These are phyloP conservation scores for Sorex fumeus DNA, from an alignment of 2,113 vertebrate genomes.

Conservation along the genomic window DNA sequence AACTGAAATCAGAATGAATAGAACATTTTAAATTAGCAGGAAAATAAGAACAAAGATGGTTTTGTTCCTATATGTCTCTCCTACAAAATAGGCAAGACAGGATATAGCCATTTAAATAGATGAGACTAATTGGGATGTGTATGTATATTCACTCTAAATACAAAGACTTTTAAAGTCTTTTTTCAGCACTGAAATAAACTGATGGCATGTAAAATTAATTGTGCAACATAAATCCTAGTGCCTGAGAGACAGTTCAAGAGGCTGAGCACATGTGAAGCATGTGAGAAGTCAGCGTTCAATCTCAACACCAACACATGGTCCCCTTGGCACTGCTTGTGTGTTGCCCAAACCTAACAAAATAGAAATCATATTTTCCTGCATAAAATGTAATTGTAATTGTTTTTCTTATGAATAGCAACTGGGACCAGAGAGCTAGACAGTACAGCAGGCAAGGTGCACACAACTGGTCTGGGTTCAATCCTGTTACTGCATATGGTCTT, in stretches of 20 bases:
- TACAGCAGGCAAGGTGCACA: no score
- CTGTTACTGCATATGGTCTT: no score
- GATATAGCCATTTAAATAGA: neutral
- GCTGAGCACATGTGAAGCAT: no score
- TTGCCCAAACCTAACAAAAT: neutral
- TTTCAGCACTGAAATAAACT: constrained; percentile 12
- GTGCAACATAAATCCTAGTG: neutral
- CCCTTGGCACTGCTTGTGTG: no score
- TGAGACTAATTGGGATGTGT: neutral
- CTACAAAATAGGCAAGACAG: neutral
- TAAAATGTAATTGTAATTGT: neutral
- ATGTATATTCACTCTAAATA: neutral
- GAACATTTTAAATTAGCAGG: neutral
- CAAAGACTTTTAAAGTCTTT: constrained; percentile 27
- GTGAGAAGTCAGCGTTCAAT: no score
- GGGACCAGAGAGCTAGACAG: no score
- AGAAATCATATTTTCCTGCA: neutral
- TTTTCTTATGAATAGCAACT: constrained; percentile 32
- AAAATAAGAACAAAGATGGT: constrained; percentile 2
- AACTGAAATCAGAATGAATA: neutral
- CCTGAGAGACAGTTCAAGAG: no score
- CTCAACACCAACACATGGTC: no score
- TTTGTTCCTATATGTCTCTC: neutral
- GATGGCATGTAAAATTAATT: neutral
- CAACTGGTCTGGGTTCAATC: no score